A percentile compares a stretch with the other conserved stretches of the same genome.
phyloP scores from a whole-genome alignment of 2,888 invertebrate species.

The Monopis laevigella region DNA sequence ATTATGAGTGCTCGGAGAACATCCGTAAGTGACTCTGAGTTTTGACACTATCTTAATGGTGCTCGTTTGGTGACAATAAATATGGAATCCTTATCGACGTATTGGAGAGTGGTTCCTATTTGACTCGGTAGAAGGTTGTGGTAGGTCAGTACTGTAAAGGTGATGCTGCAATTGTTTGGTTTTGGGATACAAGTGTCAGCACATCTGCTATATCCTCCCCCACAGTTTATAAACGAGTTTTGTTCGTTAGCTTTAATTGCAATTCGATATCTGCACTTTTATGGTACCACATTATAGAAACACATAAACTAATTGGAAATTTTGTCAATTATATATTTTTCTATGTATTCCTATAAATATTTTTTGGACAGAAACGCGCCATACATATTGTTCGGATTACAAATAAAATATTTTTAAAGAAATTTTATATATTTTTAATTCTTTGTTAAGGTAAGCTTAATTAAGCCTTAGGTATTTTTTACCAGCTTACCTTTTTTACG shows the following conservation, averaged over 20 bases:
- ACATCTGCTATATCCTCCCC: constrained; percentile 58
- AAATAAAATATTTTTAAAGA: too few relatives aligned
- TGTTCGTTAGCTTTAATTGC: constrained; percentile 59
- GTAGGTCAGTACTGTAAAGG: too few relatives aligned
- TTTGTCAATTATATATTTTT: too few relatives aligned
- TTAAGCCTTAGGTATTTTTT: too few relatives aligned
- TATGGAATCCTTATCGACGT: constrained; percentile 52
- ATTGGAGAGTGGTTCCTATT: constrained; percentile 33
- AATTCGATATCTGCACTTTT: constrained; percentile 51
- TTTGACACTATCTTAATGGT: constrained; percentile 68
- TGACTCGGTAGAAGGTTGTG: constrained; percentile 19
- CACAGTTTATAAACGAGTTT: constrained; percentile 42
- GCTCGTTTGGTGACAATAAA: constrained; percentile 63
- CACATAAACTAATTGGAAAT: too few relatives aligned
- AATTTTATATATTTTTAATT: too few relatives aligned
- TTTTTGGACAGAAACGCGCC: not conserved
- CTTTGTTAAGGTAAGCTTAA: too few relatives aligned
- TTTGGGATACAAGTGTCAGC: constrained; percentile 18
- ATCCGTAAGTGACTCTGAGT: constrained; percentile 49
- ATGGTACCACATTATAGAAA: too few relatives aligned
- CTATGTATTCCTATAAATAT: too few relatives aligned
- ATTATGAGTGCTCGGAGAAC: constrained; percentile 59
- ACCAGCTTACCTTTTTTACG: too few relatives aligned
- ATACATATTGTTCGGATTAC: too few relatives aligned
- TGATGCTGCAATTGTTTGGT: not conserved